These are phyloP conservation scores for Eriosoma lanigerum DNA, from an alignment of 1,140 invertebrate genomes.

Conservation along the genomic window DNA sequence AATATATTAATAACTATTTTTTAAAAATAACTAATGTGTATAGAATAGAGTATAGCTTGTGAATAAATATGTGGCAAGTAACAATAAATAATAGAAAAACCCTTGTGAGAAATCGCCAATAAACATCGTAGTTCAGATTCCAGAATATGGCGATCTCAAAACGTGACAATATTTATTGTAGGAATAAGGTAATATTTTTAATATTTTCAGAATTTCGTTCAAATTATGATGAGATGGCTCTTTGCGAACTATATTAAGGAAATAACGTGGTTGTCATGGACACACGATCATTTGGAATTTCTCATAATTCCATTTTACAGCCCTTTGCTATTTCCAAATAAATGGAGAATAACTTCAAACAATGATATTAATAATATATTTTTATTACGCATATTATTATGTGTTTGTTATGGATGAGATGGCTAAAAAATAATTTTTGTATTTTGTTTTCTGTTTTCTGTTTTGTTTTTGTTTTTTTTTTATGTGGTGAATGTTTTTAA, in stretches of 20 bases:
- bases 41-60: background rate
- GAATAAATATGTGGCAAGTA: background rate
- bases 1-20: too few species aligned
- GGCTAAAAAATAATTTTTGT: too few species aligned
- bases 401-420: too few species aligned
- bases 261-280: background rate
- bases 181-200: background rate
- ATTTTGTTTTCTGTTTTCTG: too few species aligned
- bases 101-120: background rate
- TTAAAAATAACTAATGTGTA: too few species aligned
- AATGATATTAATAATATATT: too few species aligned
- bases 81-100: background rate
- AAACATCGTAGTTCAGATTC: background rate
- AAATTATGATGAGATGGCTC: background rate
- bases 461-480: too few species aligned
- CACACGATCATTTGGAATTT: slow-evolving; percentile 17
- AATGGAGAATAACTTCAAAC: too few species aligned
- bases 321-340: background rate
- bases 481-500: too few species aligned
- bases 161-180: slow-evolving; percentile 19
- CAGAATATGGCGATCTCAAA: background rate
- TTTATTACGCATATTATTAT: too few species aligned
- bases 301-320: background rate
- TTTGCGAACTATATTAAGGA: background rate
- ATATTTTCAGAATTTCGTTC: slow-evolving; percentile 22